Evolutionary conservation across 2,888 invertebrate genomes (phyloP).

Genomic region (Drosophila mulleri): DNA sequence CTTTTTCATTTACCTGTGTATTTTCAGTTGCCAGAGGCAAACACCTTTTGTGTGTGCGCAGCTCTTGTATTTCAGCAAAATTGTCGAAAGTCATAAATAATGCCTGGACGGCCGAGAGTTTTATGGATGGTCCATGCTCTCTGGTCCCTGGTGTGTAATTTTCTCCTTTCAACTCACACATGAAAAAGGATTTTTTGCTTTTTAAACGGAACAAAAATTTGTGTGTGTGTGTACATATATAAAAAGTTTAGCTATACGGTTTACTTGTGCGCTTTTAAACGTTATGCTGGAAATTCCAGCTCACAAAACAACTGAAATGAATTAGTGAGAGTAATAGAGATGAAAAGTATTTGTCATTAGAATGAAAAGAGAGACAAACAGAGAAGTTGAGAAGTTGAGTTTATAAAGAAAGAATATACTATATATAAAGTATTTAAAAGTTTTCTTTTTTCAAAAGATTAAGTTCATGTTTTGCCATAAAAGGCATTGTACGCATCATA

Average conservation of each 20-base stretch:
- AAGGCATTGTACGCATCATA: no score
- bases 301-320: neutral
- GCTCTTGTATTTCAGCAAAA: constrained; percentile 40
- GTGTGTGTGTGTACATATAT: neutral
- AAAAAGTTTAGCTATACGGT: constrained; percentile 3
- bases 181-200: constrained; percentile 8
- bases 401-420: neutral
- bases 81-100: constrained; percentile 72
- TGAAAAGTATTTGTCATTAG: neutral
- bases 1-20: constrained; percentile 8
- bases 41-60: constrained; percentile 23
- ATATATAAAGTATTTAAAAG: no score
- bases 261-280: neutral
- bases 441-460: no score
- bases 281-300: neutral
- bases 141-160: constrained; percentile 55
- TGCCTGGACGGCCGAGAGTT: constrained; percentile 21
- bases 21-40: constrained; percentile 30
- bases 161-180: constrained; percentile 45
- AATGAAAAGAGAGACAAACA: neutral
- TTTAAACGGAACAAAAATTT: constrained; percentile 8
- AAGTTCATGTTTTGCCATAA: no score
- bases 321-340: neutral
- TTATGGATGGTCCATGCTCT: constrained; percentile 11
- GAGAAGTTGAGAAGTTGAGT: no score